Evolutionary conservation across 1,140 invertebrate genomes (phyloP).

Genomic region (Doryteuthis pealeii): DNA sequence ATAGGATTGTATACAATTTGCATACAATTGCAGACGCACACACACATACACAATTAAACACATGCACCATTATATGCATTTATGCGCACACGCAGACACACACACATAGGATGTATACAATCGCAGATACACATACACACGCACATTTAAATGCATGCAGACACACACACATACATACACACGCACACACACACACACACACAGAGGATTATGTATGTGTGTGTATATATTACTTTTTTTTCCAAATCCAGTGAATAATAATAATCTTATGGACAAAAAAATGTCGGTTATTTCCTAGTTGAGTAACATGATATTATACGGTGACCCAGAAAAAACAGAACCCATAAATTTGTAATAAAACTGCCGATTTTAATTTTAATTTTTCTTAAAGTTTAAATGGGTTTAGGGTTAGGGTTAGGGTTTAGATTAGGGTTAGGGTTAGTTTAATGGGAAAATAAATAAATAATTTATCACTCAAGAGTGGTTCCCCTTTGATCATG

Average conservation of each 20-base stretch:
- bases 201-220: too few relatives aligned
- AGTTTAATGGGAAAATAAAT: background rate
- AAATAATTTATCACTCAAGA: background rate
- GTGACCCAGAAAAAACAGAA: too few relatives aligned
- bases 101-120: background rate
- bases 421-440: too few relatives aligned
- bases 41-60: background rate
- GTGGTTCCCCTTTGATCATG: too few relatives aligned
- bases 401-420: too few relatives aligned
- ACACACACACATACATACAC: background rate
- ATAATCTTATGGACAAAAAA: background rate
- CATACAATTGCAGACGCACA: background rate
- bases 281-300: too few relatives aligned
- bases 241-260: background rate
- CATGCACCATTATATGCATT: background rate
- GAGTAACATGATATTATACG: too few relatives aligned
- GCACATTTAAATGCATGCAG: background rate
- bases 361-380: background rate
- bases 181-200: background rate
- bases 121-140: background rate
- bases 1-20: too few relatives aligned
- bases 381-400: background rate
- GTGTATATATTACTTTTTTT: background rate
- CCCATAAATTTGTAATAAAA: too few relatives aligned
- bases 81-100: background rate